phyloP scores from a whole-genome alignment of 2,113 vertebrate genomes.

The Pholis gunnellus region DNA sequence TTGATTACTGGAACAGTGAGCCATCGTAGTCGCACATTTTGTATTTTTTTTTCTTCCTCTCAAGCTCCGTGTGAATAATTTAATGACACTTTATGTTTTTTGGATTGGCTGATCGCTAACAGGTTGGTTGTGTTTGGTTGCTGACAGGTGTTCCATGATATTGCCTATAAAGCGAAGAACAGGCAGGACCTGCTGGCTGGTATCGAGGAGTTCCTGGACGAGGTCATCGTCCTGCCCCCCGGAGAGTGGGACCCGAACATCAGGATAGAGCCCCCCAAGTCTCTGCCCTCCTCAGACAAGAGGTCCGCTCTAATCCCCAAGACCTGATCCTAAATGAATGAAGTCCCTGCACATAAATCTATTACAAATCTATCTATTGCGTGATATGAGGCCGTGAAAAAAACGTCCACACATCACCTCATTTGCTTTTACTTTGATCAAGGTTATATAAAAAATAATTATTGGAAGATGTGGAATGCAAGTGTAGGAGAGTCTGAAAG shows the following conservation, averaged over 20 bases:
- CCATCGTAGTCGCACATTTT: background rate
- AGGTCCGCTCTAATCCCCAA: constrained; percentile 81
- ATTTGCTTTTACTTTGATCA: too few relatives aligned
- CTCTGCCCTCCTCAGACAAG: constrained; percentile 96
- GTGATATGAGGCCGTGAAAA: background rate
- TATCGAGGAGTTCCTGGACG: constrained; percentile 98
- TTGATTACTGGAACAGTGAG: too few relatives aligned
- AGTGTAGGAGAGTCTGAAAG: too few relatives aligned
- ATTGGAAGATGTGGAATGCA: too few relatives aligned
- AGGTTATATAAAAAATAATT: too few relatives aligned
- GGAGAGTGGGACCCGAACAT: constrained; percentile 99
- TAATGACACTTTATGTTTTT: background rate
- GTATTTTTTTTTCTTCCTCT: background rate
- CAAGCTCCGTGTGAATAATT: background rate
- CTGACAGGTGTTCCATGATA: constrained; percentile 95
- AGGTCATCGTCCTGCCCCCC: constrained; percentile 97
- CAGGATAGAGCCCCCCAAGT: constrained; percentile 97
- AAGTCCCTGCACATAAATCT: constrained; percentile 1
- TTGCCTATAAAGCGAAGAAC: constrained; percentile 97
- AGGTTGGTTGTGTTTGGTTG: constrained; percentile 6
- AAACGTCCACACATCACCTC: too few relatives aligned
- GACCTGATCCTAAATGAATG: background rate
- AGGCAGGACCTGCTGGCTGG: constrained; percentile 94
- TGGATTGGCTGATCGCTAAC: background rate
- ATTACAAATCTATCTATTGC: background rate